Evolutionary conservation across 2,888 invertebrate species (phyloP), one percentile per base, ranked within the genome.

Genomic region (Apamea sordens): DNA sequence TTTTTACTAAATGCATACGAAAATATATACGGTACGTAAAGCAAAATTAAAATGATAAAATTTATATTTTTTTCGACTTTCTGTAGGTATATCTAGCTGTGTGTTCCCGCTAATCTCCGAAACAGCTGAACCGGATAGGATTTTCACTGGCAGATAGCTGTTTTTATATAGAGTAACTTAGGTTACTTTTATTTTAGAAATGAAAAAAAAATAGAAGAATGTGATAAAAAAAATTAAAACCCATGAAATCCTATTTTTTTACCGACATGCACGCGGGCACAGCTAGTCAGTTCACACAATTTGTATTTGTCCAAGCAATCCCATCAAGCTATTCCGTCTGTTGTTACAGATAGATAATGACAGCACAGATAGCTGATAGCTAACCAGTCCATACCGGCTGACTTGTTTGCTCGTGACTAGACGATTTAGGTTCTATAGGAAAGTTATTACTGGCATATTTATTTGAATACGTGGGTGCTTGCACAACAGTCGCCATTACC

Each of bases 391-490:
- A 86, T 86, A 90, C 87, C 91, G 87, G 89, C 89, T 88, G 92
- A 92, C 91, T 93, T 90, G 92, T 92, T 89, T 89, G 91, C 90
- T 95, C 96, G 96, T 96, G 96, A 96, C 96, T 95, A 86, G 94
- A 92, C 95, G 96, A 96, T 96, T 96, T 95, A 92, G 94, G 94
- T 93, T 94, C 94, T 93, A 95, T 96, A 95, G 92, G 95, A 95
- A 96, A 96, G 96, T 95, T 96, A 96, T 96, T 95, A 94, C 94
- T 85, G 92, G 92, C 93, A 94, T 93, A 94, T 95, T 94, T 95
- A 95, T 96, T 95, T 94, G 94, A 94, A 93, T 95, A 96, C 95
- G 95, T 96, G 95, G 96, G 95, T 91, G 95, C 94, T 95, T 96
- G 95, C 94, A 93, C 94, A 95, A 95, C 90, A 87, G 92, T 92